Conservation (phyloP, 2,797 vertebrate species). For the Periophthalmus magnuspinnatus region DNA sequence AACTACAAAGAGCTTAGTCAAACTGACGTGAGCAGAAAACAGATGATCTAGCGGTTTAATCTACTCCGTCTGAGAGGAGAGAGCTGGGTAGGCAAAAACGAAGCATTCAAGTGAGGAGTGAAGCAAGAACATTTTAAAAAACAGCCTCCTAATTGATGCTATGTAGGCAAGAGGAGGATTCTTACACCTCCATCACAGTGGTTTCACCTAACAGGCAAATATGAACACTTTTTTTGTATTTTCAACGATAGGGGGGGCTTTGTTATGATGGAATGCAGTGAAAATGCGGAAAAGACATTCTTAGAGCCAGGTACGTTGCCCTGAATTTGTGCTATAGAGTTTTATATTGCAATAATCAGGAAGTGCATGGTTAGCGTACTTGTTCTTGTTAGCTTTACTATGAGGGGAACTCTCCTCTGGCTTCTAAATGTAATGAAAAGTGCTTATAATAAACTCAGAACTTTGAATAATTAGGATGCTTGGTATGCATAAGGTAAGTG, state of each 20-base stretch:
- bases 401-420: no score
- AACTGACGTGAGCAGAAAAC: constrained; percentile 5
- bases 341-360: no score
- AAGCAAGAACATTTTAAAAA: neutral
- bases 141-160: neutral
- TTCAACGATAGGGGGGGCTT: neutral
- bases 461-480: no score
- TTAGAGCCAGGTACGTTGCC: no score
- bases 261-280: neutral
- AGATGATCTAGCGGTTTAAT: neutral
- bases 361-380: no score
- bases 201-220: neutral
- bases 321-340: no score
- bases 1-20: constrained; percentile 3
- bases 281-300: no score
- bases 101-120: neutral
- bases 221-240: neutral
- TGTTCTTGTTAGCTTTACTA: no score
- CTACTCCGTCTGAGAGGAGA: neutral
- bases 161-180: neutral
- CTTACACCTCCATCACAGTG: neutral
- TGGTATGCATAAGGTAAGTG: no score
- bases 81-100: neutral
- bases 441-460: no score
- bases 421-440: no score